Percentiles rank a stretch among this genome's conserved stretches.
These are phyloP conservation scores for Dicranocentrus wangi DNA, from an alignment of 2,888 invertebrate genomes.

Conservation along the genomic window DNA sequence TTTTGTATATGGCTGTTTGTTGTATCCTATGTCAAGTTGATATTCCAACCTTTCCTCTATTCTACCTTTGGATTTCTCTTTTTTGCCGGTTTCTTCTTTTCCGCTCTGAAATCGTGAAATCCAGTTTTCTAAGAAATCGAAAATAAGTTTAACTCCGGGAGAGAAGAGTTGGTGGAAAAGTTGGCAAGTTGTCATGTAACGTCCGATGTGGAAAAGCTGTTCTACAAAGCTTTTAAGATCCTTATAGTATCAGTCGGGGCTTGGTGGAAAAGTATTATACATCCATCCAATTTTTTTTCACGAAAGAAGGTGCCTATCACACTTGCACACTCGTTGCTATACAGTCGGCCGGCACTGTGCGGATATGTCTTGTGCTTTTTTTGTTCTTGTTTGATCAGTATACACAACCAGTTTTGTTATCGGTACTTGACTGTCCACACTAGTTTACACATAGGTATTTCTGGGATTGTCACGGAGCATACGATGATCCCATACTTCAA, in stretches of 20 bases:
- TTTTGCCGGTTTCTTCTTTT: no score
- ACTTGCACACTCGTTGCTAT: no score
- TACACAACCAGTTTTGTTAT: no score
- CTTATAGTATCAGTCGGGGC: background rate
- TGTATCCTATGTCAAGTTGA: background rate
- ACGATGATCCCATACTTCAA: no score
- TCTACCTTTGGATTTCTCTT: background rate
- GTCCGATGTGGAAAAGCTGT: background rate
- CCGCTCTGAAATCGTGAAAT: background rate
- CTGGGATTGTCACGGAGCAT: no score
- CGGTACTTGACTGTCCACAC: no score
- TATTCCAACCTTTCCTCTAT: background rate
- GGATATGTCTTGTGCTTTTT: no score
- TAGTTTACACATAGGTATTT: no score
- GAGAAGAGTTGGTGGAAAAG: background rate
- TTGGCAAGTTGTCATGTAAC: background rate
- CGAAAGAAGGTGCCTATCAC: background rate
- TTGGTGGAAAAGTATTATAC: background rate
- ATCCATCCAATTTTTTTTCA: no score
- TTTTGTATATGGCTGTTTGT: background rate
- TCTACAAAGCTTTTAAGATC: background rate
- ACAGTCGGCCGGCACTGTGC: no score
- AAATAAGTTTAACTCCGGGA: background rate
- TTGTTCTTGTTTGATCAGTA: no score
- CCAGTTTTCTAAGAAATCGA: constrained; percentile 8